phyloP scores from a whole-genome alignment of 2,113 vertebrate genomes.

The Aleadryas rufinucha region DNA sequence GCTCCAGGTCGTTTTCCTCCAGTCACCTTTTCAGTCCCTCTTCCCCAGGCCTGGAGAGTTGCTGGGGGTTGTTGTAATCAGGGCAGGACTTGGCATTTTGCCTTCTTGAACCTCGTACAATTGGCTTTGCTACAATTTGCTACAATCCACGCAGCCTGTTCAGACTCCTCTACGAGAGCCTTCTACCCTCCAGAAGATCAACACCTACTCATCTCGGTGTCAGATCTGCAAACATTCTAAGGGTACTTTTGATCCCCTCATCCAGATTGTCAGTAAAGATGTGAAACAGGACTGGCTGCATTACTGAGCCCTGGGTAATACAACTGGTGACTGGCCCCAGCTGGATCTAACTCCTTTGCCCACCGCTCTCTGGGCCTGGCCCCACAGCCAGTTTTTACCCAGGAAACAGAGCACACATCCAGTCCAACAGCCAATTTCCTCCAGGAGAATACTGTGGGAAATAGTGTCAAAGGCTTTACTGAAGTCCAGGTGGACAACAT shows the following conservation, averaged over 20 bases:
- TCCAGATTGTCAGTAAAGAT: neutral
- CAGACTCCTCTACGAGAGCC: neutral
- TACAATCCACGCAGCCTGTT: no score
- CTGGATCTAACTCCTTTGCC: neutral
- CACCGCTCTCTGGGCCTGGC: neutral
- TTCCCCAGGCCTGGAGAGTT: fast-evolving
- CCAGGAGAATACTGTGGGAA: neutral
- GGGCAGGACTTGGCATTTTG: neutral
- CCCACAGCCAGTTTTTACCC: neutral
- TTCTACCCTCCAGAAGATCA: neutral
- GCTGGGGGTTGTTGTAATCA: neutral
- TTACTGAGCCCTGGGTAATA: neutral
- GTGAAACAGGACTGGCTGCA: neutral
- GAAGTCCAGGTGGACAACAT: neutral
- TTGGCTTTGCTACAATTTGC: neutral
- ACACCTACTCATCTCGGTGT: neutral
- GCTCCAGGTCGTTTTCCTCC: fast-evolving
- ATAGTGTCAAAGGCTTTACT: neutral
- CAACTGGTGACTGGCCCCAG: neutral
- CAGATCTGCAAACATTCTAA: neutral
- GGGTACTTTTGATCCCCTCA: no score
- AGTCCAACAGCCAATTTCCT: neutral
- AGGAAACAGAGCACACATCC: neutral
- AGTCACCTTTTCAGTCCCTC: fast-evolving
- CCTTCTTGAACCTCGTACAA: neutral